Base-by-base conservation (phyloP, 1,140 invertebrate species). In the Globodera rostochiensis region DNA sequence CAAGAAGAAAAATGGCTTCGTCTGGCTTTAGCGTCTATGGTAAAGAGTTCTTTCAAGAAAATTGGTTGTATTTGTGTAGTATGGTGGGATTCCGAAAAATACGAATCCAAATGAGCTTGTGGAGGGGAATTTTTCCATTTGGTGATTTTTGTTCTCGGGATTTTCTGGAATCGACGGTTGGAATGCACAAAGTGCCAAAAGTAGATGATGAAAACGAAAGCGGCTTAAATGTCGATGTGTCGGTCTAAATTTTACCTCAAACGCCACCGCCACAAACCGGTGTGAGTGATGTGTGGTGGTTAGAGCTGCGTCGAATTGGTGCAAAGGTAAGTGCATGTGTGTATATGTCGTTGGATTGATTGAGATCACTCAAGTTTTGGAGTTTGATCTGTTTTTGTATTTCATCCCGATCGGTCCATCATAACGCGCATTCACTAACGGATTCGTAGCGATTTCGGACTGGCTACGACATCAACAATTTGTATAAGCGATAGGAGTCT, bases 261-360 rank as follows among this genome's bases (percentile, higher is more conserved):
- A 78, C 4, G 49, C 25, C 74, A 50, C 25, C 74, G 15, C 57
- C 45, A 47, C 53, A 53, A 64, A 64, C 6, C 15, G 57, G 57
- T 64, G 57, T 64, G 57, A 64, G 19, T 64, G 57, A 64, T 64
- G 57, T 64, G n/a, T 57, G 66, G n/a, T 57, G 66, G 57, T 13
- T n/a, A 66, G 15, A 66, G 46, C 50, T 66, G 49, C 64, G 76
- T 19, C 36, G 60, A 36, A 77, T 46, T 67, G 19, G 60, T 21
- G 60, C 19, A 13, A 67, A 57, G 76, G 50, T 77, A 45, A 21
- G 76, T 66, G 60, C 60, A 57, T 77, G 50, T 77, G 47, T 64
- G 60, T 66, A 57, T 21, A 77, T 21, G 49, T 74, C 21, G 57
- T 57, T 75, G 53, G 74, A 45, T 15, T 47, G 64, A 53, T 60